phyloP scores from a whole-genome alignment of 2,888 invertebrate genomes.

The Torymus auratus region DNA sequence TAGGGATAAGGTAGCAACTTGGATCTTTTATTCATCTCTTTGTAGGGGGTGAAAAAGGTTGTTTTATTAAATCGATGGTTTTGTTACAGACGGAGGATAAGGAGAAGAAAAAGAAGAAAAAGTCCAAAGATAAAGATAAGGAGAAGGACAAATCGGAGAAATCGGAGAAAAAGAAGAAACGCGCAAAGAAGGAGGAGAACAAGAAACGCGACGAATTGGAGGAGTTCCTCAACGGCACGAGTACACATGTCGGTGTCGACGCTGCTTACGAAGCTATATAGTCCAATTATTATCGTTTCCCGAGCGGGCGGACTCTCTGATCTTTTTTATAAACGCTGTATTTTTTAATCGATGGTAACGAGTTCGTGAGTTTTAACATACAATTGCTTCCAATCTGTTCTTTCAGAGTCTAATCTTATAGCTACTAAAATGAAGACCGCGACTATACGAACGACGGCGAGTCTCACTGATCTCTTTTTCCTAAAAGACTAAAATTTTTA shows the following conservation, averaged over 20 bases:
- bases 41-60: too few relatives aligned
- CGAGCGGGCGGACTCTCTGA: conserved; percentile 4
- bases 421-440: too few relatives aligned
- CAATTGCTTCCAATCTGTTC: conserved; percentile 36
- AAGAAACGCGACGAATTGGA: conserved; percentile 80
- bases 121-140: conserved; percentile 75
- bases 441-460: not conserved
- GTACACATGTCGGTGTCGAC: conserved; percentile 78
- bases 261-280: conserved; percentile 82
- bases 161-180: conserved; percentile 76
- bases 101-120: conserved; percentile 80
- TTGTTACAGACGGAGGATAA: conserved; percentile 77
- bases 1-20: conserved; percentile 50
- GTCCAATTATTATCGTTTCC: conserved; percentile 50
- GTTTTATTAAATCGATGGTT: conserved; percentile 10
- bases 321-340: conserved; percentile 35
- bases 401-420: not conserved
- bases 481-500: conserved; percentile 45
- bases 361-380: not conserved
- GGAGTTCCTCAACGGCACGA: conserved; percentile 80
- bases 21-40: too few relatives aligned
- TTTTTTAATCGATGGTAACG: conserved; percentile 39
- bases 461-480: conserved; percentile 39
- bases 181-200: conserved; percentile 75
- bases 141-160: conserved; percentile 77